phyloP scores from a whole-genome alignment of 2,113 vertebrate genomes.

The Pleuronectes platessa region DNA sequence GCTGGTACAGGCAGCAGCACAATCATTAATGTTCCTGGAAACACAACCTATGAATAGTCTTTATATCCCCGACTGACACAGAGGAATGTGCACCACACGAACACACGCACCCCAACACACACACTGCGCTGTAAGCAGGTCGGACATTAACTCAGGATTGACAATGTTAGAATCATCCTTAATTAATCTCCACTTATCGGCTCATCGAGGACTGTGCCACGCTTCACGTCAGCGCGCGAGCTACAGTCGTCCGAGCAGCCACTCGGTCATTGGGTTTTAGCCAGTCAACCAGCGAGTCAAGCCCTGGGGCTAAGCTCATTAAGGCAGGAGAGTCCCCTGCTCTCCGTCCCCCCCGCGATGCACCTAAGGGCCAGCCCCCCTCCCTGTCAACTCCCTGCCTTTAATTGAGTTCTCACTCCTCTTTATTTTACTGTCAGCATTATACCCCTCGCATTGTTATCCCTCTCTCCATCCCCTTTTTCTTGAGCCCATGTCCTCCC shows the following conservation, averaged over 20 bases:
- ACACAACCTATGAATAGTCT: conserved; percentile 52
- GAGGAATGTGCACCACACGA: conserved; percentile 33
- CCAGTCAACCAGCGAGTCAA: conserved; percentile 71
- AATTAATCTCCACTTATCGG: conserved; percentile 56
- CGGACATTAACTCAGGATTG: conserved; percentile 23
- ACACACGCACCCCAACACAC: conserved; percentile 2
- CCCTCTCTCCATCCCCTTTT: conserved; percentile 60
- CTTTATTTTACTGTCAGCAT: conserved; percentile 88
- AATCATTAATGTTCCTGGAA: conserved; percentile 57
- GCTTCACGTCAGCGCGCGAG: conserved; percentile 3
- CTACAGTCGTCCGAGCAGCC: conserved; percentile 50
- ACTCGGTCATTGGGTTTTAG: conserved; percentile 58
- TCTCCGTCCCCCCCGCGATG: conserved; percentile 57
- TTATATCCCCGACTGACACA: conserved; percentile 38
- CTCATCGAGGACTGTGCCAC: conserved; percentile 30
- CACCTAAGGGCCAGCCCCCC: conserved; percentile 73
- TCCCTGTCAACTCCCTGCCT: conserved; percentile 88
- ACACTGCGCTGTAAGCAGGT: conserved; percentile 8
- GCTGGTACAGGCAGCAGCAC: conserved; percentile 39
- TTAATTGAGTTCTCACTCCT: conserved; percentile 90
- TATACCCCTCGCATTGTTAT: conserved; percentile 79
- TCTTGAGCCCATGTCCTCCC: conserved; percentile 62
- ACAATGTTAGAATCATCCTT: conserved; percentile 30
- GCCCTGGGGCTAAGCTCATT: conserved; percentile 81
- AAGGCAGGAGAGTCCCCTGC: conserved; percentile 74